These are phyloP conservation scores for Berghia stephanieae DNA, from an alignment of 1,140 invertebrate genomes.

Conservation along the genomic window DNA sequence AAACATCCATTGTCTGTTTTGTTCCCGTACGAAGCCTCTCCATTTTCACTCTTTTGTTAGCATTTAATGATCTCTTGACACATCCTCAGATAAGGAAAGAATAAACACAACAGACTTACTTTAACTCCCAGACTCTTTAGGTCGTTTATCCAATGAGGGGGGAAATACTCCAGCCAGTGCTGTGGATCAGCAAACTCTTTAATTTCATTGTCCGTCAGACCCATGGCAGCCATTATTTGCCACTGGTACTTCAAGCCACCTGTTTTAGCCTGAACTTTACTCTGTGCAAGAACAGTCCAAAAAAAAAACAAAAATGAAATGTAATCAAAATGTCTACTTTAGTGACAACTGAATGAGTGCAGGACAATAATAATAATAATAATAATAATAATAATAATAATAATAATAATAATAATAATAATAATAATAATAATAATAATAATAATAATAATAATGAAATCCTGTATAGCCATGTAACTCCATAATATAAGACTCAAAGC, in stretches of 20 bases:
- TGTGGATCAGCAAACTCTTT: constrained; percentile 88
- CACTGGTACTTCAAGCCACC: constrained; percentile 94
- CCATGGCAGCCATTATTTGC: constrained; percentile 97
- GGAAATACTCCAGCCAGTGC: constrained; percentile 93
- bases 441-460: no score
- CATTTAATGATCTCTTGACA: no score
- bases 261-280: constrained; percentile 95
- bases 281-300: constrained; percentile 73
- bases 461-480: no score
- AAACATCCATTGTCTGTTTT: no score
- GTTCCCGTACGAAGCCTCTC: no score
- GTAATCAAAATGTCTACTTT: neutral
- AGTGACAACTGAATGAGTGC: neutral
- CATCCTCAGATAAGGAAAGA: no score
- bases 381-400: no score
- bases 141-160: constrained; percentile 87
- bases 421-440: no score
- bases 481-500: no score
- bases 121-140: constrained; percentile 88
- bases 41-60: no score
- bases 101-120: no score
- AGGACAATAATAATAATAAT: neutral
- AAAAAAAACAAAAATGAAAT: constrained; percentile 8
- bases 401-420: no score
- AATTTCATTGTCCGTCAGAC: constrained; percentile 87